Evolutionary conservation across 1,140 invertebrate species (phyloP).

Genomic region (Apis cerana): DNA sequence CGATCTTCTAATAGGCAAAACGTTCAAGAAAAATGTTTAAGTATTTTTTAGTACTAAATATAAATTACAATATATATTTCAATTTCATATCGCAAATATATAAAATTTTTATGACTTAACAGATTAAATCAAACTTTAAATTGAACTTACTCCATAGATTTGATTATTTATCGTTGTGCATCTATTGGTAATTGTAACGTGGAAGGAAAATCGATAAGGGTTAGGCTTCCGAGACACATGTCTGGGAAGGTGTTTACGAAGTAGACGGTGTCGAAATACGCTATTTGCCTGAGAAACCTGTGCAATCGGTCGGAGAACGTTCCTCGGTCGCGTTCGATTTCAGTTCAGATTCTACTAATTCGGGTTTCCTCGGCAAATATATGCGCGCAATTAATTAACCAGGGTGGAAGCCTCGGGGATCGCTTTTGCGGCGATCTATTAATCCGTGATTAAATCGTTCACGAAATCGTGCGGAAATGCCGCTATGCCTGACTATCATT

Average conservation of each 20-base stretch:
- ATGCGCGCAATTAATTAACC: constrained; percentile 43
- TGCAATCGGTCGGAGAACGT: constrained; percentile 32
- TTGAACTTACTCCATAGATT: too few relatives aligned
- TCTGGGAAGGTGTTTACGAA: constrained; percentile 40
- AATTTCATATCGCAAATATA: too few relatives aligned
- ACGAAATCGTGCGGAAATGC: constrained; percentile 26
- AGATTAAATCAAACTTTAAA: too few relatives aligned
- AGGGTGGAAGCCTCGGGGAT: constrained; percentile 2
- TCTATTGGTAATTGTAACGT: too few relatives aligned
- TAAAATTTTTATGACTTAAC: too few relatives aligned
- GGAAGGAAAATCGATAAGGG: too few relatives aligned
- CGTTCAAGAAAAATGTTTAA: too few relatives aligned
- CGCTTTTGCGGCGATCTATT: constrained; percentile 39
- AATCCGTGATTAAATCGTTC: constrained; percentile 43
- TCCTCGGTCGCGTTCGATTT: constrained; percentile 32
- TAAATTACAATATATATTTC: too few relatives aligned
- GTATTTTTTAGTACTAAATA: too few relatives aligned
- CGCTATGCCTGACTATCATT: background rate
- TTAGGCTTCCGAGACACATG: too few relatives aligned
- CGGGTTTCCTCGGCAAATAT: constrained; percentile 19
- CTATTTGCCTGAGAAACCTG: constrained; percentile 43
- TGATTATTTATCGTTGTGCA: too few relatives aligned
- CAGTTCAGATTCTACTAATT: constrained; percentile 29
- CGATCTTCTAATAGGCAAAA: too few relatives aligned
- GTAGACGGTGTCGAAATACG: constrained; percentile 33